Evolutionary conservation across 2,797 vertebrate species (phyloP), one percentile per base, ranked within the genome.

Genomic region (Xerus rutilus): DNA sequence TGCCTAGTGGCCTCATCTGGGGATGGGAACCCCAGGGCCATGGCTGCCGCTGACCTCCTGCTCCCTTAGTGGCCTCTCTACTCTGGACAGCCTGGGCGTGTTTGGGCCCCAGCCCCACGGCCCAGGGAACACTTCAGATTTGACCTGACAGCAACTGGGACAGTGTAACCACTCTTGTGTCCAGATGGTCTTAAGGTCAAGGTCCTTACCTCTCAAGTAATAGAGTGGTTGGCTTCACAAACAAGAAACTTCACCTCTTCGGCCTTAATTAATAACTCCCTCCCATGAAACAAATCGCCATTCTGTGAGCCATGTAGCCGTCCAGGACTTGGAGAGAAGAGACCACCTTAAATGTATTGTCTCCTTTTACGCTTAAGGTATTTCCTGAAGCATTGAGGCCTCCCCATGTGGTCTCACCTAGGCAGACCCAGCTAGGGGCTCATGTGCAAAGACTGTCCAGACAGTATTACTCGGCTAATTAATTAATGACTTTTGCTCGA

Each of bases 371-470:
- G 49, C 49, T 35, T 20, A 4, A 25, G 32, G 30, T 47, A 3
- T 64, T 54, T 62, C n/a, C 30, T 18, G 3, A 47, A 78, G 49
- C 18, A 23, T 25, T 4, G 18, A 32, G 3, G 23, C 25, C 21
- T 81, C 62, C 12, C 47, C 13, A 15, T 3, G 45, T 35, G 70
- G n/a, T 30, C 3, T 4, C 54, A 20, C 4, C 0, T 3, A 7
- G 49, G 69, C 62, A 45, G 70, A 5, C 17, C 0, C 12, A 30
- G 28, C 59, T 15, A 1, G 18, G 2, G 5, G 32, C 3, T 20
- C 3, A 0, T 30, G 0, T 3, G 10, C n/a, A 21, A 30, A 30
- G 30, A 30, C 12, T 7, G 5, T 62, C n/a, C 25, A 7, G 62
- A 11, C 3, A 6, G 74, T 17, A 1, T 39, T 15, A 21, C 4